Evolutionary conservation across 2,113 vertebrate species (phyloP), one percentile per base, ranked within the genome.

Genomic region (Antigone vipio): DNA sequence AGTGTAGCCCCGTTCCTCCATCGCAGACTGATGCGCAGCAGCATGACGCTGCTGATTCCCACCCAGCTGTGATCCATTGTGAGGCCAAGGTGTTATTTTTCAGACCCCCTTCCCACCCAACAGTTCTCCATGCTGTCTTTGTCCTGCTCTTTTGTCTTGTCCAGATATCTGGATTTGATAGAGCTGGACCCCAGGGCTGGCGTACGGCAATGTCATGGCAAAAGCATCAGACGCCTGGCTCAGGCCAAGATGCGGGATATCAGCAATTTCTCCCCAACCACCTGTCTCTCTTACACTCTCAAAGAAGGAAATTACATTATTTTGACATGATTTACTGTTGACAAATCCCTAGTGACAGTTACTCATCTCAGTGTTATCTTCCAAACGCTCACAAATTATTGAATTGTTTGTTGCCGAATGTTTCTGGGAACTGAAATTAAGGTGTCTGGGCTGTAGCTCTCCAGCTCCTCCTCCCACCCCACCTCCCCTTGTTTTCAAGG

Each of bases 21-120:
- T 9, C 1, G 0, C 71, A n/a, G 40, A 6, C 20, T 24, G 34
- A 27, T 10, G 53, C 71, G 29, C 55, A 50, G 38, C 62, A 68
- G 12, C 4, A 3, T 11, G 34, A 12, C 15, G 0, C 29, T 34
- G 19, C 24, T 27, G n/a, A 23, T 68, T 49, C 26, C 55, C 6
- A 0, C 16, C 62, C n/a, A 12, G 40, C 75, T 56, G 40, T 15
- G 42, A 17, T 50, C 69, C 5, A 0, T 32, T 15, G n/a, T 23
- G 32, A 49, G 49, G n/a, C 40, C 55, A 50, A 42, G 38, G 18
- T 1, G 0, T 53, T 40, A 52, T n/a, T 47, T 53, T 67, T 40
- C 26, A 42, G 24, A 40, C 15, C 26, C 22, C 10, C 17, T 81
- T 75, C 26, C 55, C 27, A 34, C 55, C 32, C 16, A 6, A 7